Conservation (phyloP, 1,140 invertebrate species). For the Hydropsyche tenuis region DNA sequence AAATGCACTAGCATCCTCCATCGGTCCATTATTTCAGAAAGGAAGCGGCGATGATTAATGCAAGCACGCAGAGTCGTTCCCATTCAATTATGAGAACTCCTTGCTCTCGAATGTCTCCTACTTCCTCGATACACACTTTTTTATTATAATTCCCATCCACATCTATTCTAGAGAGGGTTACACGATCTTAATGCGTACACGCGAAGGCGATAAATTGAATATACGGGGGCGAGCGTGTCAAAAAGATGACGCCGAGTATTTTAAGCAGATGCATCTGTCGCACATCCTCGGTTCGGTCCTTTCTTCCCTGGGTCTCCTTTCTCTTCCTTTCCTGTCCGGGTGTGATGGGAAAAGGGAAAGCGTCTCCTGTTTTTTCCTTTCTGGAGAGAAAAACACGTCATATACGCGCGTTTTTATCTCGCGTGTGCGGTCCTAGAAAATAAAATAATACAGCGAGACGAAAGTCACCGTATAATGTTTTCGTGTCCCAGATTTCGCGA, state of each 20-base stretch:
- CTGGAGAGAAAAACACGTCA: neutral
- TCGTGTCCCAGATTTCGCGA: conserved; percentile 27
- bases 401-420: too few species aligned
- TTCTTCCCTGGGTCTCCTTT: neutral
- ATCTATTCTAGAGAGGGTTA: too few species aligned
- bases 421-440: too few species aligned
- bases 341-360: neutral
- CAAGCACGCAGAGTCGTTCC: neutral
- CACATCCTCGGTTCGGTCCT: conserved; percentile 9
- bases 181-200: neutral
- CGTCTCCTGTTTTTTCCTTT: neutral
- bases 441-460: neutral
- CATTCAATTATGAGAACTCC: neutral
- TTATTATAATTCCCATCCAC: too few species aligned
- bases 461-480: conserved; percentile 27
- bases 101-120: neutral
- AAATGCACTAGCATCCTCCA: too few species aligned
- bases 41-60: neutral
- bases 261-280: conserved; percentile 37
- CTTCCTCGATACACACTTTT: conserved; percentile 11
- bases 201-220: conserved; percentile 37
- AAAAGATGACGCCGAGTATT: conserved; percentile 34
- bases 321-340: too few species aligned
- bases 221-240: conserved; percentile 25
- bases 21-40: too few species aligned